Conservation (phyloP, 2,888 invertebrate species). For the Ecliptopera silaceata region DNA sequence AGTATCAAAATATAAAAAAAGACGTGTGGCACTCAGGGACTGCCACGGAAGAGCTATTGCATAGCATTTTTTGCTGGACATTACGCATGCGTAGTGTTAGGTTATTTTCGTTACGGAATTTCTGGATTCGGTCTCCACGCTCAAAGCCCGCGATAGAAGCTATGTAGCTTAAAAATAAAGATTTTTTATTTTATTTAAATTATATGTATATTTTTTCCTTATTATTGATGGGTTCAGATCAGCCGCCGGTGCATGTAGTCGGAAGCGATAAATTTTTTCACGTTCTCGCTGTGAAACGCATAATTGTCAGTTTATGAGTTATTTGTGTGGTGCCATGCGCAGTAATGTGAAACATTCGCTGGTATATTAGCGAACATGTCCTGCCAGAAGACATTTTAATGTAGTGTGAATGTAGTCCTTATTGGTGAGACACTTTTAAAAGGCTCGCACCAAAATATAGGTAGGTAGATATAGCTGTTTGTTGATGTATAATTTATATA, state of each 20-base stretch:
- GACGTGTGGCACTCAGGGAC: no score
- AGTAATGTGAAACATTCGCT: slow-evolving; percentile 57
- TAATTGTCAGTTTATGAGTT: slow-evolving; percentile 72
- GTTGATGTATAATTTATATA: no score
- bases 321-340: slow-evolving; percentile 56
- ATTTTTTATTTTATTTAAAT: background rate
- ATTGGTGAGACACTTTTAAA: background rate
- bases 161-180: background rate
- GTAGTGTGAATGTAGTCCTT: background rate
- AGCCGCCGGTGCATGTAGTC: slow-evolving; percentile 51
- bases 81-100: no score
- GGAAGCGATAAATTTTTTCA: slow-evolving; percentile 72
- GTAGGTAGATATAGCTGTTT: no score
- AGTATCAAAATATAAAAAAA: no score
- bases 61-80: no score
- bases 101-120: no score
- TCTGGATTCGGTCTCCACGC: no score
- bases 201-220: slow-evolving; percentile 1
- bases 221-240: slow-evolving; percentile 21
- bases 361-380: slow-evolving; percentile 49
- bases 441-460: background rate
- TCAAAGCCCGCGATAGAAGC: no score
- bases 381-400: slow-evolving; percentile 17
- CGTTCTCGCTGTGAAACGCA: slow-evolving; percentile 53
- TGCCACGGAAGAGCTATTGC: no score